Evolutionary conservation across 2,888 invertebrate species (phyloP), one percentile per base, ranked within the genome.

Genomic region (Andrena dorsata): DNA sequence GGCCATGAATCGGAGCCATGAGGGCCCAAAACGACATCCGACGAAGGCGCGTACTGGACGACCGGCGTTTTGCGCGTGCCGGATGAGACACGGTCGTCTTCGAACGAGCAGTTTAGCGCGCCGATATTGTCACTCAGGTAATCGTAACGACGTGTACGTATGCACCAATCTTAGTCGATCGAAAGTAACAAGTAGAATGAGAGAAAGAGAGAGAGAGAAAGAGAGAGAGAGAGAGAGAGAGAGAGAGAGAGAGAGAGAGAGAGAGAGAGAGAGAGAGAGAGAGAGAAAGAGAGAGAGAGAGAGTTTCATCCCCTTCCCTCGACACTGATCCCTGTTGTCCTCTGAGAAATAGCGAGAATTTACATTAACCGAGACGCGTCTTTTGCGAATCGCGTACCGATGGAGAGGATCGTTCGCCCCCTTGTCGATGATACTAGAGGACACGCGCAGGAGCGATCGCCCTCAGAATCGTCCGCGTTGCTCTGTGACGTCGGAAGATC

Each of bases 121-220:
- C 76, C 65, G 77, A 83, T 47, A 28, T 66, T 75, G 75, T 87
- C 79, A 85, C 87, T 86, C 86, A 83, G 87, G 86, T 86, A 85
- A 85, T 78, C 80, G 81, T 83, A 83, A 80, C 77, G 68, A 83
- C 77, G 73, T 70, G 82, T 70, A 72, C 65, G 76, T 75, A 72
- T 65, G 76, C 76, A 83, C 64, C 73, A 53, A 79, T 71, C 72
- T 60, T 82, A 76, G 69, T 82, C 64, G 71, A 64, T 72, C 72
- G 82, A 61, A 70, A 70, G 60, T 74, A 73, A 74, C 61, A 69
- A 56, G 56, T 56, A 53, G n/a, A 20, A 23, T 53, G 41, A 41
- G 71, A 71, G 82, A 72, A 30, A 68, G 35, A 23, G 63, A 28
- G 28, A 58, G 26, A 16, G 28, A 20, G 61, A 49, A 28, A n/a